Base-by-base conservation (phyloP, 1,140 invertebrate genomes). In the Thaumatotibia leucotreta region DNA sequence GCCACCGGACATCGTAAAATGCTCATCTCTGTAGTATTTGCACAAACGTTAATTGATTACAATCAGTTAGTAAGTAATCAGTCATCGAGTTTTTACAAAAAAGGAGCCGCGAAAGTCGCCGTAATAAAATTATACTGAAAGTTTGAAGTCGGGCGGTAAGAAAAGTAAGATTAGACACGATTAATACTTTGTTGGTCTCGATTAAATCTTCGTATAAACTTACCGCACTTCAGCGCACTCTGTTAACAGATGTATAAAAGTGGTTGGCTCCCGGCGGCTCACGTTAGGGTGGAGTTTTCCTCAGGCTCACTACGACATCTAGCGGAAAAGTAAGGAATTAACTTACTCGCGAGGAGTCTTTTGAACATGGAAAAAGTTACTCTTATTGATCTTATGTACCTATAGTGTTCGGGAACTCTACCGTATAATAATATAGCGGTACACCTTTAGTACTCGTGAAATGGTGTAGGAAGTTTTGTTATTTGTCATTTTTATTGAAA, bases 301-400 rank as follows among this genome's bases (percentile, higher is more conserved):
- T 24, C 66, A 64, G 64, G 58, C 54, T 62, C 61, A 39, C 73
- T 75, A 72, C 76, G 84, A 85, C 84, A 87, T 87, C 84, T 85
- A 82, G 68, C 75, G 83, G 80, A 68, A 79, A 76, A 72, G 63
- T 76, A 70, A 31, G 49, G 77, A 79, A 80, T 69, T 71, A 76
- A 68, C 66, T 39, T 22, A 63, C 31, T 23, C 22, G 17, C 29
- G n/a, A 24, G 61, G 32, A 63, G 29, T 10, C 35, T 20, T 20
- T 14, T 24, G 23, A 58, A 58, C 61, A 63, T 6, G 32, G 35
- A 39, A 63, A 61, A 31, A 63, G 31, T 33, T 33, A 23, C 2
- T 22, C 5, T 31, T 63, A 63, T 63, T 33, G 61, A 39, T 63
- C 31, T 17, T 17, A 20, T 20, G 39, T 20, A 33, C 10, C n/a